Evolutionary conservation across 2,888 invertebrate genomes (phyloP), one percentile per base, ranked within the genome.

Genomic region (Branchipolynoe longqiensis): DNA sequence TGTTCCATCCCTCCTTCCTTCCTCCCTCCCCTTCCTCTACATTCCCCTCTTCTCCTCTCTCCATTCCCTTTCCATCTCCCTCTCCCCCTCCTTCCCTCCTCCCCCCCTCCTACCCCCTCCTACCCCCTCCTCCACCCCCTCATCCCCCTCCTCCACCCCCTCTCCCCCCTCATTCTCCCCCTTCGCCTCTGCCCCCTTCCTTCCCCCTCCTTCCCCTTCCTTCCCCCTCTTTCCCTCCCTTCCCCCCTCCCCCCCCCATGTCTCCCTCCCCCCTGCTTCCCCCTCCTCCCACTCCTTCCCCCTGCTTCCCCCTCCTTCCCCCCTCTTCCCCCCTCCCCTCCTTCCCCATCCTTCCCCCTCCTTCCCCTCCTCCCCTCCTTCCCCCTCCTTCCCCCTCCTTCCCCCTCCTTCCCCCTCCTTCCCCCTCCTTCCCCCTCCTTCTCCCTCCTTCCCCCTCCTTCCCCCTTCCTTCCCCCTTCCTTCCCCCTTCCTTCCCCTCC

Each of bases 1-100:
- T 28, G n/a, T 28, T 25, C n/a, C 62, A 12, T 25, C n/a, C 62
- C 62, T n/a, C n/a, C n/a, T 62, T 25, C n/a, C 62, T n/a, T 25
- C 62, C 28, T 28, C 62, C n/a, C 62, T 25, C 62, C n/a, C 62
- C 62, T n/a, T 28, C 62, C n/a, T 25, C 62, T 28, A 8, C 73
- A 12, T 6, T 36, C 73, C 33, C 73, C 38, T 36, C 33, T 36
- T n/a, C 36, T 36, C 33, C 33, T 36, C n/a, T 36, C 31, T 36
- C 38, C 36, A 12, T 36, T 31, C 73, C n/a, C 73, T 31, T 31
- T 36, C 36, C n/a, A 18, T 31, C 14, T 36, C 73, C 33, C 73
- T 36, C 36, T n/a, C 73, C 33, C 73, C 38, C 73, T 73, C 73
- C n/a, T n/a, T n/a, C 33, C 31, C 73, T 36, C 73, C 33, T 36